Percentiles rank a stretch among this genome's conserved stretches.
phyloP scores from a whole-genome alignment of 2,797 vertebrate species.

The Hydrophis major region DNA sequence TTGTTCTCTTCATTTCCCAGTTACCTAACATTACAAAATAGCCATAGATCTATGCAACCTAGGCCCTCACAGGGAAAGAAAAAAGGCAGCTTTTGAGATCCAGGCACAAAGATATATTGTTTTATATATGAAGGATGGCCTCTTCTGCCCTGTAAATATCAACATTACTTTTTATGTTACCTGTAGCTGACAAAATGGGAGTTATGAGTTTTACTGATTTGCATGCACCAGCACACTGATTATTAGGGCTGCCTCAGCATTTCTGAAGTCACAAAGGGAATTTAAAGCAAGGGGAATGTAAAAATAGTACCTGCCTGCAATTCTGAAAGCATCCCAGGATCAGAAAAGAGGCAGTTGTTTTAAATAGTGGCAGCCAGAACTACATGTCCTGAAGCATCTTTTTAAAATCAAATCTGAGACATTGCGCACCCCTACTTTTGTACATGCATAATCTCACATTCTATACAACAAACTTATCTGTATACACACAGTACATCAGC shows the following conservation, averaged over 20 bases:
- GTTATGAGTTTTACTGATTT: not conserved
- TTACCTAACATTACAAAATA: not conserved
- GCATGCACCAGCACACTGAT: not conserved
- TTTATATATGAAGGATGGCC: constrained; percentile 6
- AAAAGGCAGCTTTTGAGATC: not conserved
- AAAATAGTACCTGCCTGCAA: not conserved
- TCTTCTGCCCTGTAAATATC: not conserved
- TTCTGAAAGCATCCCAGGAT: not conserved
- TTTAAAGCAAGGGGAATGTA: not conserved
- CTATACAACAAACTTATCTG: not conserved
- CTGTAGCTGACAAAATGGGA: not conserved
- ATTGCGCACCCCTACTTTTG: not conserved
- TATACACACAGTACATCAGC: not conserved
- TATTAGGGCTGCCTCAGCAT: not conserved
- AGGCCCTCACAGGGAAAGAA: not conserved
- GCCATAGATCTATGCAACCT: not conserved
- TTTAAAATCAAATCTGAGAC: not conserved
- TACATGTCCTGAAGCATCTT: not conserved
- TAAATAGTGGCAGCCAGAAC: not conserved
- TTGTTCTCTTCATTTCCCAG: not conserved
- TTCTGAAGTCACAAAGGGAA: not conserved
- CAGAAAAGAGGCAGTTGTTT: not conserved
- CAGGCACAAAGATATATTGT: not conserved
- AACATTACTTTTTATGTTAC: not conserved
- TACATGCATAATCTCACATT: not conserved